Conservation (phyloP, 2,888 invertebrate genomes). For the Pterostichus niger region DNA sequence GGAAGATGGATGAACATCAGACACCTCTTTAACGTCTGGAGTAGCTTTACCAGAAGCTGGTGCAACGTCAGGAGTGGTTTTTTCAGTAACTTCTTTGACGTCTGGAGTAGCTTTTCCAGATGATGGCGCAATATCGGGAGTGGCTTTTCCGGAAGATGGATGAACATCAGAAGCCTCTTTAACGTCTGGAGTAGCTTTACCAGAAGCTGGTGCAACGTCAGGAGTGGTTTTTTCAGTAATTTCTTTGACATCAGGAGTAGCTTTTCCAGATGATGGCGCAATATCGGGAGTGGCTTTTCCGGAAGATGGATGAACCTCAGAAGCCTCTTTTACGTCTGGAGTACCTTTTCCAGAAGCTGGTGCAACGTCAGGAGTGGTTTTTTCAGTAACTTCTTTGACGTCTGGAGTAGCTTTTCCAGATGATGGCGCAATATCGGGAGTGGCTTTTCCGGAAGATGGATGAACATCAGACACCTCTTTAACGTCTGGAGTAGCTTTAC, state of each 20-base stretch:
- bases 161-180: slow-evolving; percentile 71
- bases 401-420: slow-evolving; percentile 56
- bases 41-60: slow-evolving; percentile 47
- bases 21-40: slow-evolving; percentile 55
- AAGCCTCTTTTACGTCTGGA: not conserved
- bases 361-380: not conserved
- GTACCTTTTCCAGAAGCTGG: not conserved
- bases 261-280: not conserved
- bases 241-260: not conserved
- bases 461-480: slow-evolving; percentile 24
- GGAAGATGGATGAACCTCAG: not conserved
- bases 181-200: not conserved
- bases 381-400: slow-evolving; percentile 5
- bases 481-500: not conserved
- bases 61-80: slow-evolving; percentile 74
- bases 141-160: slow-evolving; percentile 69
- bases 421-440: slow-evolving; percentile 72
- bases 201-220: not conserved
- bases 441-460: slow-evolving; percentile 74
- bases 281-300: not conserved
- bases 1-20: no score
- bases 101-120: slow-evolving; percentile 4
- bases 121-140: slow-evolving; percentile 36
- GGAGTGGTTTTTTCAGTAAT: no score
- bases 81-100: slow-evolving; percentile 68